Evolutionary conservation across 2,888 invertebrate species (phyloP).

Genomic region (Conops quadrifasciatus): DNA sequence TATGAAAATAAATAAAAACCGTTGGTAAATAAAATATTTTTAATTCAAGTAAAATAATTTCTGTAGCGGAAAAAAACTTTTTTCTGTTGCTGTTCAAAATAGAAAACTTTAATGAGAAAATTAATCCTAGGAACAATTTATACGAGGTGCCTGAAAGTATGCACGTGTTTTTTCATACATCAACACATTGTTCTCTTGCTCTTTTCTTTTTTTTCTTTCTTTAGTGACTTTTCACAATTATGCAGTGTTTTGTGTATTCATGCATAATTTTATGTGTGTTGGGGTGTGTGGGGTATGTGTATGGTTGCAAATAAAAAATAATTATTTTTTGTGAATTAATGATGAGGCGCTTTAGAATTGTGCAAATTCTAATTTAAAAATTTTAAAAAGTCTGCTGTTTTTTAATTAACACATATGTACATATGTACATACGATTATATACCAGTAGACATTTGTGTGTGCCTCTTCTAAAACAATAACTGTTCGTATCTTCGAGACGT

Average conservation of each 20-base stretch:
- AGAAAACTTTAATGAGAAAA: neutral
- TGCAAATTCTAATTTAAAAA: too few relatives aligned
- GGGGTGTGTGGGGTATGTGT: neutral
- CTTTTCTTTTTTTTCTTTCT: neutral
- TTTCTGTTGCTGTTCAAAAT: neutral
- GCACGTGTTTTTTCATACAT: conserved; percentile 24
- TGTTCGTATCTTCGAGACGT: too few relatives aligned
- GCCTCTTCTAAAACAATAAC: too few relatives aligned
- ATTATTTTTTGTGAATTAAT: too few relatives aligned
- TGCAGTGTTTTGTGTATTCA: neutral
- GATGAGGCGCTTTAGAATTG: too few relatives aligned
- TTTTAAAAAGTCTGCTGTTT: too few relatives aligned
- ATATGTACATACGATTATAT: too few relatives aligned
- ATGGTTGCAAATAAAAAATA: neutral
- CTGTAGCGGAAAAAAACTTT: neutral
- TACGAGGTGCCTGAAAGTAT: conserved; percentile 26
- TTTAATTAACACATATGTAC: too few relatives aligned
- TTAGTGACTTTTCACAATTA: neutral
- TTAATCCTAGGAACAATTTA: neutral
- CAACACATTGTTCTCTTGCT: neutral
- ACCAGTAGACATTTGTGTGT: too few relatives aligned
- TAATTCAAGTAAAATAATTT: neutral
- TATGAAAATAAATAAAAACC: neutral
- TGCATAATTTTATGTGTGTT: neutral
- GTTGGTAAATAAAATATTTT: neutral